Conservation (phyloP, 2,797 vertebrate species). For the Glyptemys insculpta region DNA sequence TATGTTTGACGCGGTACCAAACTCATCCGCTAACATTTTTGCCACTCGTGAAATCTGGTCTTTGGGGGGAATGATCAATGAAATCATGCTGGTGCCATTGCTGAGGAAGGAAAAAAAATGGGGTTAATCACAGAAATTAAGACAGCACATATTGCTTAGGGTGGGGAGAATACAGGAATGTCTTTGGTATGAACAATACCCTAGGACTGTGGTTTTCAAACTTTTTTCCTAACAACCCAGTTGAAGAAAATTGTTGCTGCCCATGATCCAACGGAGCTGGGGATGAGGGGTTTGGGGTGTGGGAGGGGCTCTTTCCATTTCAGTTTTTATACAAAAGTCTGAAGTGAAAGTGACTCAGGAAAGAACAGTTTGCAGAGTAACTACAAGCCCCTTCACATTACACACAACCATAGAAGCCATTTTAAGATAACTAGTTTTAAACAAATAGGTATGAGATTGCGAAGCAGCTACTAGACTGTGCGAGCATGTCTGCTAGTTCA, state of each 20-base stretch:
- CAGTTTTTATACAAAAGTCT: neutral
- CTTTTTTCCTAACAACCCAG: too few species aligned
- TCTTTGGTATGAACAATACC: neutral
- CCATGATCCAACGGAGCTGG: too few species aligned
- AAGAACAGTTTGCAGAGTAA: neutral
- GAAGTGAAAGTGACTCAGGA: neutral
- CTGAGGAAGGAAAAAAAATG: constrained; percentile 79
- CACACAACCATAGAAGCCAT: neutral
- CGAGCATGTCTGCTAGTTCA: neutral
- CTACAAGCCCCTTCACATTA: neutral
- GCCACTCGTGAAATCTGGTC: constrained; percentile 99
- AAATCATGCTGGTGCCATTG: constrained; percentile 99
- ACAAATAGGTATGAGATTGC: neutral
- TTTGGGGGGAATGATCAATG: constrained; percentile 99
- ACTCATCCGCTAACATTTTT: constrained; percentile 99
- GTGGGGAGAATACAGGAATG: neutral
- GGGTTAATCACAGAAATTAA: neutral
- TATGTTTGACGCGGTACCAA: constrained; percentile 99
- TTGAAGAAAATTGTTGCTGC: too few species aligned
- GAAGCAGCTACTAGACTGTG: neutral
- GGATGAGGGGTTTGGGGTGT: too few species aligned
- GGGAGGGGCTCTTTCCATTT: neutral
- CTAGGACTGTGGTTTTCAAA: neutral
- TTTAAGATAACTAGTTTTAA: neutral
- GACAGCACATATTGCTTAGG: neutral